These are phyloP conservation scores for Ascidia mentula DNA, from an alignment of 23 tunicate genomes.

Conservation along the genomic window DNA sequence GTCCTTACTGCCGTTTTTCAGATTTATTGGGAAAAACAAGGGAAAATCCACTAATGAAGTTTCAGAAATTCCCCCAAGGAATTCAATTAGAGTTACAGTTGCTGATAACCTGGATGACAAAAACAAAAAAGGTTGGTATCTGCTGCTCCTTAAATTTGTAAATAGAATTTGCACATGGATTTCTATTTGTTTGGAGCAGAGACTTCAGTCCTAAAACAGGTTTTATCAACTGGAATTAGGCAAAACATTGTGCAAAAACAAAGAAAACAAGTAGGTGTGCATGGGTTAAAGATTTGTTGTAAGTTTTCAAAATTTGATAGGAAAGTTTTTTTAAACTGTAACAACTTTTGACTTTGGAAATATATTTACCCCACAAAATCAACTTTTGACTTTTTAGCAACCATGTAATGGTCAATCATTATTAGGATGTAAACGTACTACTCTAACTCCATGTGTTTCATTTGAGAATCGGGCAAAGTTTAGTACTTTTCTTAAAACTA, in stretches of 20 bases:
- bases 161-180: background rate
- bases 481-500: background rate
- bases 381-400: background rate
- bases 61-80: background rate
- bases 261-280: conserved; percentile 21
- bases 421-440: background rate
- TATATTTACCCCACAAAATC: background rate
- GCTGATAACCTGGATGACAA: background rate
- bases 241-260: conserved; percentile 28
- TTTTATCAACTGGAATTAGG: background rate
- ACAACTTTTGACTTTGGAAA: background rate
- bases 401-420: background rate
- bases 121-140: background rate
- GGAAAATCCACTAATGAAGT: background rate
- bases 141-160: background rate
- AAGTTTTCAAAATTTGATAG: background rate
- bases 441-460: background rate
- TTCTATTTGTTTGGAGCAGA: background rate
- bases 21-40: background rate
- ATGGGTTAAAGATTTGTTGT: background rate
- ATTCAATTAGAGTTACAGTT: background rate
- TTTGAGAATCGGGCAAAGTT: background rate
- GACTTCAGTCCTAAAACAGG: background rate
- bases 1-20: no score
- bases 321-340: background rate